Percentiles rank a stretch among this genome's conserved stretches.
Evolutionary conservation across 2,113 vertebrate genomes (phyloP).

Genomic region (Phyllostomus discolor): DNA sequence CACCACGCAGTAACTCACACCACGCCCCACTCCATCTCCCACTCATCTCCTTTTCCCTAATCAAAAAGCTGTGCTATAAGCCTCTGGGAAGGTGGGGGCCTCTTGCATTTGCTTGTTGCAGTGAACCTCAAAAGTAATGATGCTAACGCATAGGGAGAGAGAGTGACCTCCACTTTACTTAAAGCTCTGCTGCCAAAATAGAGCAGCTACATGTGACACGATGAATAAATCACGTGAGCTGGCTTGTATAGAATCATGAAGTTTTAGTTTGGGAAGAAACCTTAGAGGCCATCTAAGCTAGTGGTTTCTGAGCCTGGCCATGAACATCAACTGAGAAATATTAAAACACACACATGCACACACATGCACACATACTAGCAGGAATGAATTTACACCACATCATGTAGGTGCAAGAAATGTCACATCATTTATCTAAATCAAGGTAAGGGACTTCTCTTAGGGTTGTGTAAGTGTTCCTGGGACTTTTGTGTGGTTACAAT

Average conservation of each 20-base stretch:
- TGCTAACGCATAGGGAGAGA: neutral
- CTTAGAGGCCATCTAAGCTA: neutral
- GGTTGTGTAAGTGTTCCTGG: neutral
- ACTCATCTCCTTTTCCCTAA: neutral
- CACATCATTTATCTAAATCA: neutral
- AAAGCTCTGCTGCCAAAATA: neutral
- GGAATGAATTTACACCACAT: neutral
- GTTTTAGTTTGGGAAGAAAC: neutral
- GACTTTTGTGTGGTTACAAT: neutral
- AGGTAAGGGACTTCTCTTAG: neutral
- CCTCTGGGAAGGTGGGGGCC: neutral
- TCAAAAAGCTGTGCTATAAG: neutral
- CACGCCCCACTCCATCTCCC: neutral
- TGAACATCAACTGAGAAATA: neutral
- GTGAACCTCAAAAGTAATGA: neutral
- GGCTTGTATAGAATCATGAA: neutral
- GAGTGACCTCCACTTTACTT: neutral
- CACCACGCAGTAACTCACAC: fast-evolving
- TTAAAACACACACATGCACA: neutral
- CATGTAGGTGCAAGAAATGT: neutral
- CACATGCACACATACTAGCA: neutral
- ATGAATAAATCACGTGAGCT: neutral
- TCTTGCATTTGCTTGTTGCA: neutral
- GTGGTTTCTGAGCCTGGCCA: neutral
- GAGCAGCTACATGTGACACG: neutral